phyloP scores from a whole-genome alignment of 2,113 vertebrate genomes.

The Platichthys flesus region DNA sequence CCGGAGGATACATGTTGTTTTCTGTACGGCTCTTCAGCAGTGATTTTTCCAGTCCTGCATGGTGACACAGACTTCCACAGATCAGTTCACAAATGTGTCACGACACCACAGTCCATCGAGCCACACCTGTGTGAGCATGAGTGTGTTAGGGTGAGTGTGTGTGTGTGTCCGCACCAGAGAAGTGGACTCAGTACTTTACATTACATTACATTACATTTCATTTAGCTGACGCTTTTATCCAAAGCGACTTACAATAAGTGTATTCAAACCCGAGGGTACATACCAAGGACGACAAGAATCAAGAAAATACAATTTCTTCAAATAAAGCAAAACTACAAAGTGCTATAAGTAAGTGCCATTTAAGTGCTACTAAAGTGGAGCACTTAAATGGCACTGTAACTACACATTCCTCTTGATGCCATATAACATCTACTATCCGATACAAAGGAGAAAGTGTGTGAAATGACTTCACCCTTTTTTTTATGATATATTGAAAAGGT shows the following conservation, averaged over 20 bases:
- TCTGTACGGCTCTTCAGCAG: conserved; percentile 8
- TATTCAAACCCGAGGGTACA: too few relatives aligned
- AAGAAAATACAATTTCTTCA: too few relatives aligned
- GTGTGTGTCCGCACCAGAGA: neutral
- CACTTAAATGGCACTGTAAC: too few relatives aligned
- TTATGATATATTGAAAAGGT: neutral
- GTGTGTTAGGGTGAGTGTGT: neutral
- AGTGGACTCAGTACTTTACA: neutral
- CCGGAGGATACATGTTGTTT: neutral
- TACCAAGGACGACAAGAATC: too few relatives aligned
- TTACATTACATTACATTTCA: too few relatives aligned
- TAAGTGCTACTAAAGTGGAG: too few relatives aligned
- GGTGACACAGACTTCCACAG: neutral
- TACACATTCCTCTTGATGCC: neutral
- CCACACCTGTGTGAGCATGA: neutral
- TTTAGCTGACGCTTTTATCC: too few relatives aligned
- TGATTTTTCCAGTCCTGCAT: conserved; percentile 39
- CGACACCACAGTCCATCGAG: neutral
- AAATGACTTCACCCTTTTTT: neutral
- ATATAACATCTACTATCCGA: neutral
- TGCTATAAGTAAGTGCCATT: too few relatives aligned
- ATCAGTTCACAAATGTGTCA: conserved; percentile 9
- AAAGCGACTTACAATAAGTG: too few relatives aligned
- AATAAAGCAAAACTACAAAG: too few relatives aligned
- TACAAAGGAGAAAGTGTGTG: neutral